Evolutionary conservation across 2,888 invertebrate species (phyloP), one percentile per base, ranked within the genome.

Genomic region (Chloroclystis v-ata): DNA sequence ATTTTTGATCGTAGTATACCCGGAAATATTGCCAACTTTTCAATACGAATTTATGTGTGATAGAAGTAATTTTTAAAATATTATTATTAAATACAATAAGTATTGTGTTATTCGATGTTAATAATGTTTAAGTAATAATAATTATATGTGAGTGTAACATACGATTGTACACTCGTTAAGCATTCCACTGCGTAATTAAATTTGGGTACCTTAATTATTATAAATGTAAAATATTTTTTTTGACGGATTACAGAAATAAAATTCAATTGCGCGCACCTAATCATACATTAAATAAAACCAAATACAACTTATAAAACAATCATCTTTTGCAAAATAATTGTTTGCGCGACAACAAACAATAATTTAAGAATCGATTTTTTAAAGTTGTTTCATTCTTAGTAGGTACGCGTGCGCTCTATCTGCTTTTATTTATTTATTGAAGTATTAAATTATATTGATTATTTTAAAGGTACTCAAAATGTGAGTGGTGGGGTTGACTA

Each of bases 1-100:
- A 43, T 46, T 13, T 37, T 46, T 43, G 7, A 9, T 46, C 16
- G 20, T 50, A 43, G 12, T 38, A 28, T 13, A 45, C 24, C 28
- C 11, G 37, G 41, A 50, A 48, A 47, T 47, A 56, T 59, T 54
- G 57, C 56, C 52, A 56, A 55, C 48, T 52, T 60, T 59, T 54
- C 48, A 57, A 56, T 49, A 61, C 63, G 63, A 63, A 63, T 63
- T 63, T 63, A 63, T 54, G 56, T 59, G 61, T 59, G 60, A 60
- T 61, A 60, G 59, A 52, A 37, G 47, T 53, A 53, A 50, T 37
- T 40, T 46, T 49, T 20, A 20, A 20, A 39, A 42, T 43, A 37
- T 54, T 45, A 35, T 47, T 49, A n/a, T n/a, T n/a, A n/a, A n/a
- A n/a, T 45, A 51, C 28, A 38, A 16, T 54, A 47, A 49, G 45